A percentile compares a stretch with the other conserved stretches of the same genome.
Evolutionary conservation across 1,140 invertebrate genomes (phyloP).

Genomic region (Liolophura sinensis): DNA sequence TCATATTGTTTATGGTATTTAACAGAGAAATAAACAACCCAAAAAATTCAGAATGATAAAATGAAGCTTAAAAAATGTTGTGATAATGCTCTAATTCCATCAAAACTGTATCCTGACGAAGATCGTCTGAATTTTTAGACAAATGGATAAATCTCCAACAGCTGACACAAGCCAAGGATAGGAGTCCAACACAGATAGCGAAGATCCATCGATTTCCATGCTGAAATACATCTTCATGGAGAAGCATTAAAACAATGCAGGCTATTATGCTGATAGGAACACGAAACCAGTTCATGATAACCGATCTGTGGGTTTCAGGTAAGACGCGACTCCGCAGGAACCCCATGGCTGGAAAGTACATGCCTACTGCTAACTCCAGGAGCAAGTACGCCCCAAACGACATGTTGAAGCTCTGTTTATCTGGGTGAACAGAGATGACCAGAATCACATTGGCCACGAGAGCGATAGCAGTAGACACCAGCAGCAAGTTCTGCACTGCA

Average conservation of each 20-base stretch:
- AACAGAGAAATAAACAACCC: too few relatives aligned
- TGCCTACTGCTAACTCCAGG: conserved; percentile 65
- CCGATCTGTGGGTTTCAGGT: conserved; percentile 62
- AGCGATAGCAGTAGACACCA: conserved; percentile 47
- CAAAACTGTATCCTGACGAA: conserved; percentile 31
- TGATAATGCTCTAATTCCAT: conserved; percentile 49
- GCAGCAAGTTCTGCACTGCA: conserved; percentile 53
- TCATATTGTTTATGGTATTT: too few relatives aligned
- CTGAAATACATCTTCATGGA: conserved; percentile 59
- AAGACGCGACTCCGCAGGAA: conserved; percentile 67
- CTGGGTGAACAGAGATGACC: conserved; percentile 48
- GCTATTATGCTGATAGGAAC: conserved; percentile 58
- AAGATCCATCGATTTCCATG: conserved; percentile 61
- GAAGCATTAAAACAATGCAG: conserved; percentile 57
- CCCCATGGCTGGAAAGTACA: conserved; percentile 64
- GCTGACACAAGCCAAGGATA: conserved; percentile 45
- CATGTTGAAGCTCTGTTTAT: conserved; percentile 40
- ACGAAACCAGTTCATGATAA: conserved; percentile 58
- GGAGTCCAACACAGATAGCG: conserved; percentile 55
- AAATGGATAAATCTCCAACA: conserved; percentile 37
- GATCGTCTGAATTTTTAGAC: conserved; percentile 39
- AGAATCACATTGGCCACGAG: conserved; percentile 45
- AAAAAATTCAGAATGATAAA: neutral
- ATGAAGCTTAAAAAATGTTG: conserved; percentile 42
- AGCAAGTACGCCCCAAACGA: conserved; percentile 68